Evolutionary conservation across 2,888 invertebrate genomes (phyloP), one percentile per base, ranked within the genome.

Genomic region (Dorcus parallelipipedus): DNA sequence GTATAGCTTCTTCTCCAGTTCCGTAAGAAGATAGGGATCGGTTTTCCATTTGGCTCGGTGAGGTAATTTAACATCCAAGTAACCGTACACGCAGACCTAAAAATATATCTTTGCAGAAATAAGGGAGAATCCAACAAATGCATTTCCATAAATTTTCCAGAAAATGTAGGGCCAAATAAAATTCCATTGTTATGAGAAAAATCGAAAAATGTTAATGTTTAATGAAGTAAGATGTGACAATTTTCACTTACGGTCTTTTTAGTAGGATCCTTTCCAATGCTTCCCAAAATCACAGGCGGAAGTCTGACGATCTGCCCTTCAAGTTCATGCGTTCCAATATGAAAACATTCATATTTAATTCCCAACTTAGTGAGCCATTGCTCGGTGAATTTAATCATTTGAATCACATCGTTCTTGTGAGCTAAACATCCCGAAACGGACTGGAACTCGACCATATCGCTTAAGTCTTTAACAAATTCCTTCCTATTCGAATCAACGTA

Each of bases 31-130:
- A 72, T 78, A 81, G 1, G 80, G 80, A 69, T 80, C 72, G 0
- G 75, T 75, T 7, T 66, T 59, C 80, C 79, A 80, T 39, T 72
- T 63, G 10, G 66, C 63, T 43, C 49, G 52, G 40, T 73, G 64
- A 0, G 78, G 78, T 41, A 74, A 68, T 20, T 74, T 73, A 8
- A 81, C 79, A 64, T 81, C 81, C 52, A 80, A 64, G 58, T 79
- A 74, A 33, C 74, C 70, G 62, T 80, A 80, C 8, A 76, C 72
- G 52, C 73, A 73, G 3, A 78, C 57, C 77, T 78, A 60, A 38
- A 64, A 62, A 49, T 6, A 43, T 20, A 20, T 14, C 14, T 14
- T 14, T 14, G 1, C 14, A 42, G 9, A 42, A 6, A 9, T 7
- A 49, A 49, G 38, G 8, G 10, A 14, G 14, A 26, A 26, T 26